These are phyloP conservation scores for Notothenia rossii DNA, from an alignment of 2,113 vertebrate species.

Conservation along the genomic window DNA sequence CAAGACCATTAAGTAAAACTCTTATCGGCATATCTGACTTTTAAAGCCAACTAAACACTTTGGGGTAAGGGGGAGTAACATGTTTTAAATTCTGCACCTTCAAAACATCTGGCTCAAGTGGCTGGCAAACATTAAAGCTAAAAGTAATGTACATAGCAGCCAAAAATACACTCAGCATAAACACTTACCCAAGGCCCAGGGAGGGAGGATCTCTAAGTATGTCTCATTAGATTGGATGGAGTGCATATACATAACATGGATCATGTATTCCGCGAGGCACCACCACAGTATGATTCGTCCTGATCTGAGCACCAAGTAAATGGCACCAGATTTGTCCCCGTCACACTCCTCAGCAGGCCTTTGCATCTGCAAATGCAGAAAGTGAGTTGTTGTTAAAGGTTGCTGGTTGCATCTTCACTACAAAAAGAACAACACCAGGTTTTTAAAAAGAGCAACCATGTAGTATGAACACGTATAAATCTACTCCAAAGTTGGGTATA, in stretches of 20 bases:
- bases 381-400: slow-evolving; percentile 13
- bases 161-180: slow-evolving; percentile 6
- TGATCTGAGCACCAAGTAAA: slow-evolving; percentile 74
- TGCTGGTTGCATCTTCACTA: background rate
- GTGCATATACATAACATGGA: slow-evolving; percentile 94
- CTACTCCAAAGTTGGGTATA: background rate
- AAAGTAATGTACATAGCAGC: background rate
- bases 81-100: slow-evolving; percentile 32
- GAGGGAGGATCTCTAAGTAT: slow-evolving; percentile 88
- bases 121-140: slow-evolving; percentile 6
- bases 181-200: slow-evolving; percentile 92
- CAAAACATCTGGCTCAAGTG: slow-evolving; percentile 20
- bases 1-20: slow-evolving; percentile 8
- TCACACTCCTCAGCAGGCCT: slow-evolving; percentile 68
- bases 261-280: slow-evolving; percentile 92
- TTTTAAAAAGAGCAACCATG: background rate
- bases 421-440: background rate
- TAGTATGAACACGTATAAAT: background rate
- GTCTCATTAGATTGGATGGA: slow-evolving; percentile 88
- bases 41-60: slow-evolving; percentile 7
- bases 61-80: background rate
- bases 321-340: slow-evolving; percentile 53
- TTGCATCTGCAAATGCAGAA: slow-evolving; percentile 84
- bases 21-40: slow-evolving; percentile 22
- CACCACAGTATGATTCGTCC: slow-evolving; percentile 91